Evolutionary conservation across 2,113 vertebrate genomes (phyloP), one percentile per base, ranked within the genome.

Genomic region (Microcebus griseorufus): DNA sequence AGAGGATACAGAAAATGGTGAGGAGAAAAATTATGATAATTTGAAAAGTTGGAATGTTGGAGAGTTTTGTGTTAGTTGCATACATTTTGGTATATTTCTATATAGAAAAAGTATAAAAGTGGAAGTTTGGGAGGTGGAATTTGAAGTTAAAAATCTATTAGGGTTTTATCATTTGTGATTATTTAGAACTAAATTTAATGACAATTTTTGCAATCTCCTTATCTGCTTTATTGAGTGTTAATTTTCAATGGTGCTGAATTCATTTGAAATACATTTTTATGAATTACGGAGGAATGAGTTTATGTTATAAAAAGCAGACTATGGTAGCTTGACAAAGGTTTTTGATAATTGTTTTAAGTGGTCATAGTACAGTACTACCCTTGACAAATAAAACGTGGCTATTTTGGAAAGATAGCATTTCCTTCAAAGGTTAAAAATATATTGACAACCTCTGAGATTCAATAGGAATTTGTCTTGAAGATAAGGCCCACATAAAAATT

Each of bases 401-500:
- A 23, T 96, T 97, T 96, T 96, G 91, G 95, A 97, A 98, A 98
- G 76, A 96, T 84, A 95, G 3, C 93, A 16, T 97, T 98, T 98
- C 78, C 95, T 96, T 98, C 87, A 89, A 95, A 98, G 62, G 81
- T 97, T 98, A 96, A 98, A 98, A 96, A 73, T 85, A 14, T 93
- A 98, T 97, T 94, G 96, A 97, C 96, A 96, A 70, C 1, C 67
- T 72, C 70, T 64, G 11, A 90, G 80, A 97, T 97, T 97, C 67
- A 95, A 72, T 62, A 97, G 89, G 88, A 34, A 96, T 76, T 98
- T 86, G 51, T 97, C 96, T 97, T 96, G 96, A 95, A 98, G 96
- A 96, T 98, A 98, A 98, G 83, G 5, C 51, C 70, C 97, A 92
- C 62, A 25, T 98, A 97, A 98, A 98, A 97, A 89, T 97, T 98